phyloP scores from a whole-genome alignment of 2,888 invertebrate genomes.

The Baccha elongata region DNA sequence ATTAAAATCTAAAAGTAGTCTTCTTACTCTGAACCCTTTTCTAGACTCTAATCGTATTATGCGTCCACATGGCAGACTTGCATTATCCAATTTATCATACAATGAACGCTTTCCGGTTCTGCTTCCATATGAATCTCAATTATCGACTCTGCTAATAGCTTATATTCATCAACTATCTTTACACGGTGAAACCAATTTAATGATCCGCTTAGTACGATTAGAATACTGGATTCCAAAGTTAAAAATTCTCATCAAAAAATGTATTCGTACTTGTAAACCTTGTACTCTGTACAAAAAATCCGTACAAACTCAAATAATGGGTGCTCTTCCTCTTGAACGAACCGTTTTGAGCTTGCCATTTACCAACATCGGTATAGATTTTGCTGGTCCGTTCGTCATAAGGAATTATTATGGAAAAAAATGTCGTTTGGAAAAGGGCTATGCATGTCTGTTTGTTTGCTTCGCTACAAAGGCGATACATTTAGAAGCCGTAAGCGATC shows the following conservation, averaged over 20 bases:
- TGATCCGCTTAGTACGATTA: neutral
- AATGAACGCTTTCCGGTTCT: neutral
- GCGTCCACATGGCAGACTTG: too few species aligned
- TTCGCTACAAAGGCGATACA: too few species aligned
- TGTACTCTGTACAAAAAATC: slow-evolving; percentile 11
- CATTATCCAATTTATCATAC: neutral
- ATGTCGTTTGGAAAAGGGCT: too few species aligned
- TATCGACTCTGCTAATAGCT: neutral
- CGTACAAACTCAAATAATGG: slow-evolving; percentile 22
- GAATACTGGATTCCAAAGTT: too few species aligned
- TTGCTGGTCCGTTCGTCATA: slow-evolving; percentile 40
- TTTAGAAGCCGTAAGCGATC: slow-evolving; percentile 41
- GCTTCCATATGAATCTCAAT: neutral
- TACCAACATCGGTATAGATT: too few species aligned
- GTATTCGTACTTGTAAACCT: neutral
- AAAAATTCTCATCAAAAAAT: neutral
- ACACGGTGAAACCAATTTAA: neutral
- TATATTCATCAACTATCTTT: slow-evolving; percentile 16
- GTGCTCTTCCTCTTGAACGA: slow-evolving; percentile 50
- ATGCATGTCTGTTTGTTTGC: too few species aligned
- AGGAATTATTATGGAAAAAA: slow-evolving; percentile 24
- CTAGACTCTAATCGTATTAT: too few species aligned
- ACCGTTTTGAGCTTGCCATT: too few species aligned
- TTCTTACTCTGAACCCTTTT: too few species aligned
- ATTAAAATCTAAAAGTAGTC: too few species aligned